A percentile compares a stretch with the other conserved stretches of the same genome.
These are phyloP conservation scores for Stictonetta naevosa DNA, from an alignment of 2,113 vertebrate species.

Conservation along the genomic window DNA sequence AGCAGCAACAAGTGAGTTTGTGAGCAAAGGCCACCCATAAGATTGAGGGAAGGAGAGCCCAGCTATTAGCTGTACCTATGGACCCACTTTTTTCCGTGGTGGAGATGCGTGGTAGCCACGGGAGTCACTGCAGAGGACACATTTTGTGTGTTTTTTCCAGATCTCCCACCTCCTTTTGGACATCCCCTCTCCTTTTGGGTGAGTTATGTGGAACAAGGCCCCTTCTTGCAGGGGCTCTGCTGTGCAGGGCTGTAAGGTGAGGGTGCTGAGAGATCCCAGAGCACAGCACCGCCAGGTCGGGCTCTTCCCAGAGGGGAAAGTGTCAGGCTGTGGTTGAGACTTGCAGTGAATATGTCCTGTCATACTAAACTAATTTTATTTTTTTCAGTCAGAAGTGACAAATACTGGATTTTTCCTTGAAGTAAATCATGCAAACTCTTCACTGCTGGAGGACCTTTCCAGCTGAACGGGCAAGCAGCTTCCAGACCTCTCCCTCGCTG, in stretches of 20 bases:
- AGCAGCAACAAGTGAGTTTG: not conserved
- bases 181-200: not conserved
- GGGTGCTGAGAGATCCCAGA: not conserved
- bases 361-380: not conserved
- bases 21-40: not conserved
- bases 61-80: not conserved
- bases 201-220: not conserved
- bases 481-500: not conserved
- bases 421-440: not conserved
- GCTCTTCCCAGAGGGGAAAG: not conserved
- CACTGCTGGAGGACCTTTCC: not conserved
- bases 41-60: not conserved
- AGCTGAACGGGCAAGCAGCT: not conserved
- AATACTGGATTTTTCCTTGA: not conserved
- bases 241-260: not conserved
- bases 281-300: not conserved
- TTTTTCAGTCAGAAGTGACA: not conserved
- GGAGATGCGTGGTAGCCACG: not conserved
- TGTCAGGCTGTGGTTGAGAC: not conserved
- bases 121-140: not conserved
- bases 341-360: not conserved
- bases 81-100: not conserved
- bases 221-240: too few relatives aligned
- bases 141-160: not conserved
- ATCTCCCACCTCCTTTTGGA: not conserved